Conservation (phyloP, 1,140 invertebrate genomes). For the Pseudomyrmex sp. region DNA sequence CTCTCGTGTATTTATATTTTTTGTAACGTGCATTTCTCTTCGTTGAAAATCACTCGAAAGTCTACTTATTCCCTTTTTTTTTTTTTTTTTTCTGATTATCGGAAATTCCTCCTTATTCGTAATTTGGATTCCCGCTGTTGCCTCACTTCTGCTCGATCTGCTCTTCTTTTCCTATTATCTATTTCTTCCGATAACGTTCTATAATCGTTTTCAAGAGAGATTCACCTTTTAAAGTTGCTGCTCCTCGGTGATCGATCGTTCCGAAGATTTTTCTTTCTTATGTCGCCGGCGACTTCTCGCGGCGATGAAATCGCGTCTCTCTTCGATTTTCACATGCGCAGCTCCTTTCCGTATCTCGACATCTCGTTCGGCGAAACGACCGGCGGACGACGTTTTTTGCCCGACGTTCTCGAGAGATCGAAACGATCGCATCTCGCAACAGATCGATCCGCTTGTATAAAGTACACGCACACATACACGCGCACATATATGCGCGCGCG, state of each 20-base stretch:
- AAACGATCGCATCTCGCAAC: conserved; percentile 55
- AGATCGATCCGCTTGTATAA: conserved; percentile 55
- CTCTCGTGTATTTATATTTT: no score
- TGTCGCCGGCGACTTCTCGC: background rate
- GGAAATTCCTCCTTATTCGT: no score
- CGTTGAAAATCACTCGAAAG: no score
- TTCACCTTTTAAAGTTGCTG: no score
- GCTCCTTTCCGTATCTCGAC: conserved; percentile 47
- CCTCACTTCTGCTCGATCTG: no score
- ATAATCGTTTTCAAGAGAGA: no score
- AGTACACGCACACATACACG: conserved; percentile 40
- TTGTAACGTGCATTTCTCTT: no score
- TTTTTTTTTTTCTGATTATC: no score
- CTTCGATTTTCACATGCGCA: conserved; percentile 6
- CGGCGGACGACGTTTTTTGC: conserved; percentile 67
- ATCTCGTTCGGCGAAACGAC: conserved; percentile 74
- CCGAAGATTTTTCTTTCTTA: background rate
- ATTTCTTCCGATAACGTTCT: background rate
- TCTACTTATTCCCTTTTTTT: no score
- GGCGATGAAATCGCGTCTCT: background rate
- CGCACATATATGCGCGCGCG: background rate
- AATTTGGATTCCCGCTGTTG: no score
- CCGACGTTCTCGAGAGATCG: conserved; percentile 74
- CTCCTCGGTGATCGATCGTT: no score
- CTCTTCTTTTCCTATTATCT: background rate